phyloP scores from a whole-genome alignment of 2,113 vertebrate species.

The Paedocypris sp. region DNA sequence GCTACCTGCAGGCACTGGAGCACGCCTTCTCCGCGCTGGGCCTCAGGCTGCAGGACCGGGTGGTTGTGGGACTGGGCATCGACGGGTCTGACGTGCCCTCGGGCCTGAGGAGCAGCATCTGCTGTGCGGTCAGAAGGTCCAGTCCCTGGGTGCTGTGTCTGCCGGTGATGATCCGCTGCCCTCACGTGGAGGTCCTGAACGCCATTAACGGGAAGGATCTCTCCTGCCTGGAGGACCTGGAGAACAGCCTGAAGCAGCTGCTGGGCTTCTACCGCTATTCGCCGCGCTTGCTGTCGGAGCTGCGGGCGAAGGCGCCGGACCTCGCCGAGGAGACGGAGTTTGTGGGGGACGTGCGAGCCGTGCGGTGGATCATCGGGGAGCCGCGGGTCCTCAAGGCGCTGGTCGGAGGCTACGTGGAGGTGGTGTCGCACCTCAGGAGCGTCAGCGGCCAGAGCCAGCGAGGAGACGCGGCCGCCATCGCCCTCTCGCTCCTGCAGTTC shows the following conservation, averaged over 20 bases:
- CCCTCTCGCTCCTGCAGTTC: constrained; percentile 86
- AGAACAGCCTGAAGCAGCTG: constrained; percentile 90
- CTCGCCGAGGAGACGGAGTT: constrained; percentile 89
- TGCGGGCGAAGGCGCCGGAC: constrained; percentile 76
- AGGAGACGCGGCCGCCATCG: constrained; percentile 82
- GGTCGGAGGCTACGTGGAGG: constrained; percentile 92
- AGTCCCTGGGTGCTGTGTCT: constrained; percentile 88
- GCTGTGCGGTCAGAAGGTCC: constrained; percentile 79
- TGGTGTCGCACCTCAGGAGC: constrained; percentile 86
- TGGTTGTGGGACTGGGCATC: constrained; percentile 77
- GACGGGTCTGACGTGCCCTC: constrained; percentile 81
- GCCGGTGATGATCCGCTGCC: constrained; percentile 87
- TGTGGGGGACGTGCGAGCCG: constrained; percentile 83
- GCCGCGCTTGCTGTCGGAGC: constrained; percentile 81
- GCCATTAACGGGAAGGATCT: constrained; percentile 91
- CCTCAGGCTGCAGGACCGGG: constrained; percentile 76
- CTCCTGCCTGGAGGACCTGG: constrained; percentile 85
- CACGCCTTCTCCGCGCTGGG: constrained; percentile 77
- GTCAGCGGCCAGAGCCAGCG: constrained; percentile 86
- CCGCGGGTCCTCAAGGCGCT: constrained; percentile 90
- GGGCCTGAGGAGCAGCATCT: constrained; percentile 76
- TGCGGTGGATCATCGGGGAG: constrained; percentile 90
- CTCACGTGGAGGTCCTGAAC: constrained; percentile 85
- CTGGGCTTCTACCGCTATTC: constrained; percentile 94
- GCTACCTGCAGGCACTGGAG: constrained; percentile 84